Conservation (phyloP, 1,140 invertebrate species). For the Platorchestia sp. region DNA sequence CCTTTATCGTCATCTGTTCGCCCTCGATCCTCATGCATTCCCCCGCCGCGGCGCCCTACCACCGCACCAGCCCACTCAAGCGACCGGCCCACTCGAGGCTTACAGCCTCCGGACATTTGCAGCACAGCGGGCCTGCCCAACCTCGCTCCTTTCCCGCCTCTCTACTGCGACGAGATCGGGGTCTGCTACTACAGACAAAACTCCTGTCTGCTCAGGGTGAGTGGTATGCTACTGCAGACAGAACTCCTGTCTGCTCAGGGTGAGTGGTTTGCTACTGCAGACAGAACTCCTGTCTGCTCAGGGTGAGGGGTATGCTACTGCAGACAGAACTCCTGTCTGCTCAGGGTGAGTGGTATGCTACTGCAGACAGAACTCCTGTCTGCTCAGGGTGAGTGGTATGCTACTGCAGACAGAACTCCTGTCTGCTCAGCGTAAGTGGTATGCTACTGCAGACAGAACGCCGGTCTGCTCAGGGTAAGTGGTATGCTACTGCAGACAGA, state of each 20-base stretch:
- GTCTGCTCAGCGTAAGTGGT: neutral
- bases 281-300: neutral
- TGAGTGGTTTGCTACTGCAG: neutral
- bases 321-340: neutral
- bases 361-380: neutral
- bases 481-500: no score
- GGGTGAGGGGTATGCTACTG: slow-evolving; percentile 5
- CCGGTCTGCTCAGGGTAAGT: no score
- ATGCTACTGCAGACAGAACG: neutral
- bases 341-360: neutral
- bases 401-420: neutral
- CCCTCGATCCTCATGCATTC: no score
- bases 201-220: neutral
- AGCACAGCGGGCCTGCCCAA: neutral
- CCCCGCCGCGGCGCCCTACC: no score
- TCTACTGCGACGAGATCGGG: slow-evolving; percentile 26
- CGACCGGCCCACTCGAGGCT: no score
- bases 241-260: neutral
- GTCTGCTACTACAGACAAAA: slow-evolving; percentile 14
- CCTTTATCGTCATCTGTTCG: no score
- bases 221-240: neutral
- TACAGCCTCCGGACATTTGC: neutral
- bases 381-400: neutral
- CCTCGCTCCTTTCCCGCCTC: neutral
- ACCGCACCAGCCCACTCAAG: neutral